Evolutionary conservation across 1,140 invertebrate species (phyloP), one percentile per base, ranked within the genome.

Genomic region (Semibalanus balanoides): DNA sequence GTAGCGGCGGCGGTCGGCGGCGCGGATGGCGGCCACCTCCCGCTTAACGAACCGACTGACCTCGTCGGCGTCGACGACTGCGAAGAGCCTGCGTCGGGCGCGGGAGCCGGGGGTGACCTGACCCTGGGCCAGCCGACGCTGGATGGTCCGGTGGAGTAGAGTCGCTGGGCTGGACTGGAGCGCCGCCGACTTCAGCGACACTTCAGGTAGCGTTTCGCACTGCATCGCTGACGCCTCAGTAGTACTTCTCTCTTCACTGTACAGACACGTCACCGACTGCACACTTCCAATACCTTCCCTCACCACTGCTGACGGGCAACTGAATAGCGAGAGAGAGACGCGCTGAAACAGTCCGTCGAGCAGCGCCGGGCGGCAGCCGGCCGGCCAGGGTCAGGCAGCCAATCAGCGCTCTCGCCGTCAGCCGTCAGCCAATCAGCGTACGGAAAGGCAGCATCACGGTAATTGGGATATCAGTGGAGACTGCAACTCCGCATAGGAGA

Each of bases 1-100:
- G 85, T 85, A 86, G 74, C 83, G 81, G 29, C 85, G 82, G 29
- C 83, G 81, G 74, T 86, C 85, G 5, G 83, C 79, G 0, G 82
- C 31, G 0, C 84, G 82, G 76, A 86, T 85, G 27, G 83, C 83
- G 28, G 79, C 79, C 19, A 86, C 77, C 77, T 87, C 85, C 0
- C 82, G 79, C 51, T 86, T 83, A 0, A 85, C 84, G 30, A 86
- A 81, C 0, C 82, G 83, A 0, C 82, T 80, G 11, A 84, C 84
- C 7, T 86, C 86, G 19, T 83, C 85, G 11, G 70, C n/a, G 28
- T 30, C 29, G 70, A 28, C n/a, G 19, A n/a, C 25, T 0, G 28
- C n/a, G 29, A 72, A 72, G 28, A 72, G 70, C 9, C 70, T 11
- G 28, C 70, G 70, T 28, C 70, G n/a, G 70, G 70, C 70, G 7